Evolutionary conservation across 2,797 vertebrate species (phyloP), one percentile per base, ranked within the genome.

Genomic region (Ctenosaura bakeri): DNA sequence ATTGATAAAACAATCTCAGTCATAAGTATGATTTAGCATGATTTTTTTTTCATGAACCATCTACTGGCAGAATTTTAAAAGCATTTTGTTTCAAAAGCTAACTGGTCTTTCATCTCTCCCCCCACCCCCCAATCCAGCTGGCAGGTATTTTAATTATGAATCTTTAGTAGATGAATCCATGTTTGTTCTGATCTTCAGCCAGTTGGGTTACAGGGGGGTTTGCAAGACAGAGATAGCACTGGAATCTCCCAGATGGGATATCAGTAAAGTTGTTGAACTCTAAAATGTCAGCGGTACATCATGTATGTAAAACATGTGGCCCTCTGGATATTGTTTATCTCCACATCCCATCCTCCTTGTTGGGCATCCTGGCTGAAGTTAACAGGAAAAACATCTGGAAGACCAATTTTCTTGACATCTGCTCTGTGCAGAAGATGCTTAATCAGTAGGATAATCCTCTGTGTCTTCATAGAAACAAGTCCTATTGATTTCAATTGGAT

Each of bases 101-200:
- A 62, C 35, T 52, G 54, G 22, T 0, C 62, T 94, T 94, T 90
- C 9, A 50, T 90, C 5, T n/a, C n/a, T n/a, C n/a, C n/a, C n/a
- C n/a, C n/a, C n/a, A n/a, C n/a, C n/a, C n/a, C n/a, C n/a, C n/a
- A n/a, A n/a, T 91, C n/a, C 38, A 86, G 2, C 50, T 93, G 92
- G 79, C 83, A 78, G 1, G 32, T 77, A 56, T 80, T 86, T 1
- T 78, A 4, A 85, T 29, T 92, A 66, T 86, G 1, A 0, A 71
- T 87, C 54, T 73, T 92, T 93, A 50, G 87, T 85, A 85, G 35
- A 69, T 66, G n/a, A 64, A 90, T 38, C 76, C 52, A 42, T 84
- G 81, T 90, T 88, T 93, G 71, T 38, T 92, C 81, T 93, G 80
- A 92, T 91, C 16, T 93, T 87, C 85, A 94, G 66, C 81, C 88